Conservation (phyloP, 2,797 vertebrate genomes). For the Melanotaenia trifasciata region DNA sequence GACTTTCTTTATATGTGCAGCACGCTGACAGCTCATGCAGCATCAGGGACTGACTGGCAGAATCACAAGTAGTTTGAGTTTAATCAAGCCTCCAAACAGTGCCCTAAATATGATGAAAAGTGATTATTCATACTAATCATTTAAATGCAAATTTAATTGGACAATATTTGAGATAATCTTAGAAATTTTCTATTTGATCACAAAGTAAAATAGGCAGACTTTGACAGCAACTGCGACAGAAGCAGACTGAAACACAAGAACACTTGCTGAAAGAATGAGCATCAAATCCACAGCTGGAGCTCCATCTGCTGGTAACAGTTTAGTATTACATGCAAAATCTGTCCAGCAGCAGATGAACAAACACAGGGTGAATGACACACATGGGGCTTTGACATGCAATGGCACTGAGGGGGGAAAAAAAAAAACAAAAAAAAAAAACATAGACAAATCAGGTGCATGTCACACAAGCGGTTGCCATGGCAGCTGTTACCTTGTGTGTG, state of each 20-base stretch:
- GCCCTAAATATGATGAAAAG: slow-evolving; percentile 9
- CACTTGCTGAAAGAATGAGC: slow-evolving; percentile 1
- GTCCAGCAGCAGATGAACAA: background rate
- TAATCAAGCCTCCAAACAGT: slow-evolving; percentile 14
- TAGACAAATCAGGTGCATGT: background rate
- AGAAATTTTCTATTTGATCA: background rate
- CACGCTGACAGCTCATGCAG: background rate
- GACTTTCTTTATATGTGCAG: background rate
- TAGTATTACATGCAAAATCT: slow-evolving; percentile 42
- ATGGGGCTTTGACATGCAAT: slow-evolving; percentile 22
- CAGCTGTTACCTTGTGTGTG: slow-evolving; percentile 89
- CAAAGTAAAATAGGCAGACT: background rate
- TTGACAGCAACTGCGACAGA: background rate
- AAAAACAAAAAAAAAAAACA: slow-evolving; percentile 8
- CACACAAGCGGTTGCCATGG: slow-evolving; percentile 70
- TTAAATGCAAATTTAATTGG: slow-evolving; percentile 36
- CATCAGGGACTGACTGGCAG: slow-evolving; percentile 17
- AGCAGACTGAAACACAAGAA: background rate
- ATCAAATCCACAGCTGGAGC: slow-evolving; percentile 17
- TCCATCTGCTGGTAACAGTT: slow-evolving; percentile 67
- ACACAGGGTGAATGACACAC: slow-evolving; percentile 7
- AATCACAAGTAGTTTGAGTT: slow-evolving; percentile 1
- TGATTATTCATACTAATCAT: slow-evolving; percentile 17
- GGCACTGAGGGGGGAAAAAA: background rate
- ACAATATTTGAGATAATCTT: background rate